Percentiles rank a stretch among this genome's conserved stretches.
Conservation (phyloP, 2,797 vertebrate genomes). For the Denticeps clupeoides region DNA sequence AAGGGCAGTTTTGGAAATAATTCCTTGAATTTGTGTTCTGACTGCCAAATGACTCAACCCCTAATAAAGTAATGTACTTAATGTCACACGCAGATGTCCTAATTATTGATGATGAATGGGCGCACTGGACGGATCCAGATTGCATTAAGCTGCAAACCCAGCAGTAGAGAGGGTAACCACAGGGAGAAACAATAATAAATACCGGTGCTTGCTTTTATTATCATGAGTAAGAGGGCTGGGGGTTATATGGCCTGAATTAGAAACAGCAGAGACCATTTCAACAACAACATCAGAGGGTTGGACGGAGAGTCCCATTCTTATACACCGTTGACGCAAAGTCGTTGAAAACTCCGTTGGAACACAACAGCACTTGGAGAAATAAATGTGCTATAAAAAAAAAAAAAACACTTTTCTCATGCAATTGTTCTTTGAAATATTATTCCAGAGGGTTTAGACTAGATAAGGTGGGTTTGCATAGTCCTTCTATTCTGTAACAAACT, state of each 20-base stretch:
- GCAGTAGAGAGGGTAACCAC: slow-evolving; percentile 27
- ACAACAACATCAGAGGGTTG: slow-evolving; percentile 5
- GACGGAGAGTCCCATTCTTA: slow-evolving; percentile 6
- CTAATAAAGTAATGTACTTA: not conserved
- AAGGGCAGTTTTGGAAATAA: not conserved
- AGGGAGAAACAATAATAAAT: slow-evolving; percentile 54
- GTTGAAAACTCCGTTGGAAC: slow-evolving; percentile 13
- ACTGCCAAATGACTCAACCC: slow-evolving; percentile 1
- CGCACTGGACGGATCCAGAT: slow-evolving; percentile 2
- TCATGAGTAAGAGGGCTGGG: slow-evolving; percentile 24
- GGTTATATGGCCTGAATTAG: slow-evolving; percentile 40
- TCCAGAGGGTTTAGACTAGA: too few relatives aligned
- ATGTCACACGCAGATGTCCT: slow-evolving; percentile 4
- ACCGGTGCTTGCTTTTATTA: slow-evolving; percentile 47
- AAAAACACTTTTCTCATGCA: too few relatives aligned
- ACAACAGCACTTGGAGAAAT: slow-evolving; percentile 49
- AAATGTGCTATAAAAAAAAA: too few relatives aligned
- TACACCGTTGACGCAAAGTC: slow-evolving; percentile 14
- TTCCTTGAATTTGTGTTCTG: not conserved
- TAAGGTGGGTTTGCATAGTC: too few relatives aligned
- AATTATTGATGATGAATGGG: not conserved
- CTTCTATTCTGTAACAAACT: too few relatives aligned
- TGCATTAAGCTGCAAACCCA: slow-evolving; percentile 26
- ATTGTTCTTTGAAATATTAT: too few relatives aligned
- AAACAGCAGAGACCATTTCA: slow-evolving; percentile 44